phyloP scores from a whole-genome alignment of 2,797 vertebrate species.

The Sternarchorhynchus goeldii region DNA sequence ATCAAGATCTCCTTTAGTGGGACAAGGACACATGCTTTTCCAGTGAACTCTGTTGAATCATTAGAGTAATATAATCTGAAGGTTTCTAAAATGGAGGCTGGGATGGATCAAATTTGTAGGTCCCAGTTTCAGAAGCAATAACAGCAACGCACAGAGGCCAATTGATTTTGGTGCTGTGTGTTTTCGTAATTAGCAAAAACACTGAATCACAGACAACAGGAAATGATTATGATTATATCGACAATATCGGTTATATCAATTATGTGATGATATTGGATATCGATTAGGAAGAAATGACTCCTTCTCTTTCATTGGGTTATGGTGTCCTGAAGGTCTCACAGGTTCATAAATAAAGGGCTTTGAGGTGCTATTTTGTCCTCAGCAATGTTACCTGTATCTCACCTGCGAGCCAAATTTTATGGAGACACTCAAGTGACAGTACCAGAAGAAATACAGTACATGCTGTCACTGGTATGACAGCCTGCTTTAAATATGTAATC shows the following conservation, averaged over 20 bases:
- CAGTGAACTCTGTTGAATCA: neutral
- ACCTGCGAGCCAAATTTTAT: constrained; percentile 2
- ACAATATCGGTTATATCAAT: too few relatives aligned
- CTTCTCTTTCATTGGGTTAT: neutral
- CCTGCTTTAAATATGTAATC: constrained; percentile 27
- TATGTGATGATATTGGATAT: too few relatives aligned
- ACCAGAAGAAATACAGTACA: constrained; percentile 8
- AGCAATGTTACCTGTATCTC: neutral
- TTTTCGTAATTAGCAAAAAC: constrained; percentile 25
- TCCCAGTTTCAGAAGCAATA: constrained; percentile 36
- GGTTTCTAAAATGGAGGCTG: neutral
- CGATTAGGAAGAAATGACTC: too few relatives aligned
- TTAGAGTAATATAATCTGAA: neutral
- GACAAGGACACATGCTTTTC: too few relatives aligned
- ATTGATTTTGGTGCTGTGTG: constrained; percentile 33
- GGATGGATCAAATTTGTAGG: constrained; percentile 30
- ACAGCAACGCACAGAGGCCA: constrained; percentile 3
- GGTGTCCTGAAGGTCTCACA: constrained; percentile 3
- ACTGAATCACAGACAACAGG: constrained; percentile 19
- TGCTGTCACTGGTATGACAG: neutral
- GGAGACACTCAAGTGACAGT: neutral
- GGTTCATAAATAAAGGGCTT: constrained; percentile 14
- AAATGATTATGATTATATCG: neutral
- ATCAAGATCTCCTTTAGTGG: neutral
- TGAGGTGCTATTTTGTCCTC: neutral